Evolutionary conservation across 1,140 invertebrate species (phyloP), one percentile per base, ranked within the genome.

Genomic region (Ridgeia piscesae): DNA sequence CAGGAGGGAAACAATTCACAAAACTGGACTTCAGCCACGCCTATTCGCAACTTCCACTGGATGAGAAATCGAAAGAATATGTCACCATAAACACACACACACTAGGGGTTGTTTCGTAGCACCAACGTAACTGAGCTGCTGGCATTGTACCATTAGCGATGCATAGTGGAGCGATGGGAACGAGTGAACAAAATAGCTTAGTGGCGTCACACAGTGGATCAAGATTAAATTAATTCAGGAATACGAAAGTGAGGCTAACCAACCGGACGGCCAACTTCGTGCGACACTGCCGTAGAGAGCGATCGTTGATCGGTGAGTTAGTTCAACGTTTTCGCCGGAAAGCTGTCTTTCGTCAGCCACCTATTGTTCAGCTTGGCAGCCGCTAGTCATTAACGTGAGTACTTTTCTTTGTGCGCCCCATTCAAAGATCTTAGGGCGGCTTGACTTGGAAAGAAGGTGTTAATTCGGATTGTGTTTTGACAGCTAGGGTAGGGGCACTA

Each of bases 351-450:
- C 27, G 58, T 77, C 58, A 77, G 58, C 58, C 17, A 77, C 11
- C 58, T 77, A 77, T 77, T 77, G 58, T 77, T 77, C 58, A 77
- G 58, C 58, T 77, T 77, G 58, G 58, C 58, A 77, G 58, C 58
- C 58, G 17, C 58, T 77, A 77, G 0, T 77, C 58, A 31, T 77
- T 77, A 77, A 77, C 58, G 58, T 77, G 58, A 77, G 58, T 77
- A 77, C 58, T 77, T 4, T 31, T 77, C 58, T 77, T 77, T 77
- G 58, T 77, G 58, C 27, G 58, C 17, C 58, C 58, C 58, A 77
- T 21, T 77, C 11, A 17, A 77, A 21, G 58, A 77, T 77, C 58
- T 77, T 77, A 77, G 58, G 58, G 58, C 58, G 58, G 58, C 58
- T 77, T 77, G 17, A 77, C 14, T 77, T 77, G 27, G 58, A 77